Evolutionary conservation across 2,113 vertebrate genomes (phyloP).

Genomic region (Grantiella picta): DNA sequence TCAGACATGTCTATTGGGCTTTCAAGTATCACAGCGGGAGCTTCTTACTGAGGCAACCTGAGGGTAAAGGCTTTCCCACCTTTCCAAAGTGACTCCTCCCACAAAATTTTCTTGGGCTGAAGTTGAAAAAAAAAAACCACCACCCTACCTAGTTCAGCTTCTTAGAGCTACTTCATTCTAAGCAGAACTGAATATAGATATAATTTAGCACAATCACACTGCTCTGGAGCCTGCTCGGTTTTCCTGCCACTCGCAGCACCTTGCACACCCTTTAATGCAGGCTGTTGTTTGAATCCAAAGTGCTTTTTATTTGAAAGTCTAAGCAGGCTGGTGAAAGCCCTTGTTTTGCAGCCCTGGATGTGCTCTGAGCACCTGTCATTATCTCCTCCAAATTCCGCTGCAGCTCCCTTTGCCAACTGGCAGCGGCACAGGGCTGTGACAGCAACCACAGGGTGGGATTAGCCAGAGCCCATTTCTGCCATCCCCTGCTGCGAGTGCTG

Average conservation of each 20-base stretch:
- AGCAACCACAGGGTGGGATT: neutral
- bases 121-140: conserved; percentile 40
- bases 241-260: neutral
- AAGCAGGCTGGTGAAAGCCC: neutral
- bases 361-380: neutral
- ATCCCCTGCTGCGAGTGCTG: conserved; percentile 53
- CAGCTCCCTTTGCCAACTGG: neutral
- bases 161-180: conserved; percentile 13
- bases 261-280: neutral
- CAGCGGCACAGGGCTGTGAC: neutral
- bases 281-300: neutral
- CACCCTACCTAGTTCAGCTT: conserved; percentile 29
- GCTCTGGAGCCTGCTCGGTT: neutral
- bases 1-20: conserved; percentile 68
- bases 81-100: conserved; percentile 65
- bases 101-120: conserved; percentile 64
- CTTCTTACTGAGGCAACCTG: conserved; percentile 62
- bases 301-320: neutral
- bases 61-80: conserved; percentile 66
- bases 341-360: neutral
- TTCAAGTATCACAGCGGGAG: conserved; percentile 69
- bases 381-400: neutral
- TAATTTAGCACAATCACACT: neutral
- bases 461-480: conserved; percentile 14
- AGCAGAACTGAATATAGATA: neutral